Percentiles rank a stretch among this genome's conserved stretches.
phyloP scores from a whole-genome alignment of 2,888 invertebrate species.

The Oligia strigilis region DNA sequence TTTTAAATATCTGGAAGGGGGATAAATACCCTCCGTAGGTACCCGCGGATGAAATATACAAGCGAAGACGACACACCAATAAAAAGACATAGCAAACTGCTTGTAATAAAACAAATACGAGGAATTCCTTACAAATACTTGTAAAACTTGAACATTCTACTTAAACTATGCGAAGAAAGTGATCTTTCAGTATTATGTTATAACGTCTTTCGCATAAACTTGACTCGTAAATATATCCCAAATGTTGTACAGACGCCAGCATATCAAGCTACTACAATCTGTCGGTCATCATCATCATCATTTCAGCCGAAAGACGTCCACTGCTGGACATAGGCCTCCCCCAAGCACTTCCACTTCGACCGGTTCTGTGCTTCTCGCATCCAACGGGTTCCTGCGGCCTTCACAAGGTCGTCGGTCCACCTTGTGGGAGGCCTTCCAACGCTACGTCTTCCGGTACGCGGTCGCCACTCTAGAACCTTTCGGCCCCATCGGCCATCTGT shows the following conservation, averaged over 20 bases:
- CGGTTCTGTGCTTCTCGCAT: no score
- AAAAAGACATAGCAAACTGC: conserved; percentile 10
- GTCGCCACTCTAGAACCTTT: no score
- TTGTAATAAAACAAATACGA: conserved; percentile 38
- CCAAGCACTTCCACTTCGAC: no score
- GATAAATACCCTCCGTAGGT: background rate
- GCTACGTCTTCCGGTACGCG: no score
- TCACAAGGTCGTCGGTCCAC: no score
- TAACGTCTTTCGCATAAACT: conserved; percentile 21
- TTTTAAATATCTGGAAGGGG: background rate
- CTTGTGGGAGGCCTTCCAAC: no score
- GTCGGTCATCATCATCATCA: no score
- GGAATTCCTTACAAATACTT: conserved; percentile 40
- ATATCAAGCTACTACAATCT: no score
- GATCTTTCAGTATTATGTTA: conserved; percentile 18
- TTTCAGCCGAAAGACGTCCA: no score
- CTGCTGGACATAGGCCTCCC: no score
- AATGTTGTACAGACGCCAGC: background rate
- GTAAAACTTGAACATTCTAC: conserved; percentile 36
- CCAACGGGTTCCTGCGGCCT: no score
- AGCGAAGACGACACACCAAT: conserved; percentile 12
- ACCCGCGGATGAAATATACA: conserved; percentile 2
- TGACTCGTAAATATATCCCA: conserved; percentile 19
- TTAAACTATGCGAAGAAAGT: conserved; percentile 8
- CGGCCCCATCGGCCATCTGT: no score